These are phyloP conservation scores for Neodontobutis hainanensis DNA, from an alignment of 2,113 vertebrate genomes.

Conservation along the genomic window DNA sequence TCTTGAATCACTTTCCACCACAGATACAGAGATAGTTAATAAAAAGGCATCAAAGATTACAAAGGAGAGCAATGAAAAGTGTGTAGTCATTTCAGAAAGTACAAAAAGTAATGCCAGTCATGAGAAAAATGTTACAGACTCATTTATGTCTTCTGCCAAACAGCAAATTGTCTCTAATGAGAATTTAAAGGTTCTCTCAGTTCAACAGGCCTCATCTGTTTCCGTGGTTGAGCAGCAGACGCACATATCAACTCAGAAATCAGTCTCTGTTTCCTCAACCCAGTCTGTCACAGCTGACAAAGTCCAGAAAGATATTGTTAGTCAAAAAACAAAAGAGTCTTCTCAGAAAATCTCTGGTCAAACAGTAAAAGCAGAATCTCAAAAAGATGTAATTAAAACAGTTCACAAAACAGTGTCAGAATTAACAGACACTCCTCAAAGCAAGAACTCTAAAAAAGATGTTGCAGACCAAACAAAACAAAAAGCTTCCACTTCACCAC, in stretches of 20 bases:
- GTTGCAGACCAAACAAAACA: slow-evolving; percentile 34
- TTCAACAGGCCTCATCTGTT: slow-evolving; percentile 69
- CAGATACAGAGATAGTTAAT: slow-evolving; percentile 49
- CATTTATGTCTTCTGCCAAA: slow-evolving; percentile 54
- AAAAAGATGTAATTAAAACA: slow-evolving; percentile 30
- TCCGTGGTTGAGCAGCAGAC: slow-evolving; percentile 69
- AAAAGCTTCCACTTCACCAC: slow-evolving; percentile 53
- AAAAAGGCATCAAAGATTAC: slow-evolving; percentile 48
- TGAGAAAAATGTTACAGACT: slow-evolving; percentile 56
- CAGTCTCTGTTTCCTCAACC: slow-evolving; percentile 57
- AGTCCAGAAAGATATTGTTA: slow-evolving; percentile 50
- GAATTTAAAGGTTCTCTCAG: slow-evolving; percentile 54
- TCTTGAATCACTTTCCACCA: slow-evolving; percentile 67
- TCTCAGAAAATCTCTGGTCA: slow-evolving; percentile 13
- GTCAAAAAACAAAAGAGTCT: slow-evolving; percentile 33
- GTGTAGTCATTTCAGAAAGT: slow-evolving; percentile 39
- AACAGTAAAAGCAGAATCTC: slow-evolving; percentile 25
- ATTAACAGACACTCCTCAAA: neutral
- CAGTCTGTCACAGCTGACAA: slow-evolving; percentile 38
- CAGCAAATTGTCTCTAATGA: slow-evolving; percentile 69
- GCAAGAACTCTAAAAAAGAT: slow-evolving; percentile 28
- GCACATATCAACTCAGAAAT: slow-evolving; percentile 62
- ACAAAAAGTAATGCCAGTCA: slow-evolving; percentile 48
- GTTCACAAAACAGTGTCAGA: slow-evolving; percentile 16
- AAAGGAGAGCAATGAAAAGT: slow-evolving; percentile 49